These are phyloP conservation scores for Mirza zaza DNA, from an alignment of 2,113 vertebrate species.

Conservation along the genomic window DNA sequence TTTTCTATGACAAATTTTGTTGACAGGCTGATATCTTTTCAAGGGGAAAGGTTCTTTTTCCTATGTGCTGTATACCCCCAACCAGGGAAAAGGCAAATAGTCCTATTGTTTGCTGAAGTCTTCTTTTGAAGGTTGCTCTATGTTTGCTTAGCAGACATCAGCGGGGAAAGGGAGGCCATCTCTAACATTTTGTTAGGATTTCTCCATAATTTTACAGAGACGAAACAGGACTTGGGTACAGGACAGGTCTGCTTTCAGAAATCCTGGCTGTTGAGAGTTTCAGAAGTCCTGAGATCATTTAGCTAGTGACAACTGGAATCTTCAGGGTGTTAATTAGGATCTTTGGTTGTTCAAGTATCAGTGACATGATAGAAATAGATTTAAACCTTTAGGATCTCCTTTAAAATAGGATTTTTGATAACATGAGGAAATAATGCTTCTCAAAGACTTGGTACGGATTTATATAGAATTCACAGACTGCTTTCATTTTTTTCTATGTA, in stretches of 20 bases:
- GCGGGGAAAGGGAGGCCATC: neutral
- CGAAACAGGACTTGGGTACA: conserved; percentile 65
- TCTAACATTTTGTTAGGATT: conserved; percentile 58
- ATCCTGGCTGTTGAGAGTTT: neutral
- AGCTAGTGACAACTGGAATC: neutral
- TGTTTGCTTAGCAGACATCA: conserved; percentile 75
- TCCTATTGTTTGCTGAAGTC: conserved; percentile 80
- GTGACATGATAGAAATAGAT: neutral
- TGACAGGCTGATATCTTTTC: conserved; percentile 71
- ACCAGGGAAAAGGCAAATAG: conserved; percentile 78
- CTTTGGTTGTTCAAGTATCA: neutral
- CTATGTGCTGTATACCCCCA: neutral
- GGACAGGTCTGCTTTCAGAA: neutral
- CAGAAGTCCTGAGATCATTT: neutral
- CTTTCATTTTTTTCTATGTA: neutral
- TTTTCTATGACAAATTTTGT: neutral
- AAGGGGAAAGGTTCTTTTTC: conserved; percentile 71
- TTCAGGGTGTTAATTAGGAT: neutral
- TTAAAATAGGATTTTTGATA: conserved; percentile 23
- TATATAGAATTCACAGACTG: neutral
- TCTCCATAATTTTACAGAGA: conserved; percentile 27
- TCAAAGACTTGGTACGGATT: neutral
- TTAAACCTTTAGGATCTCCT: conserved; percentile 5
- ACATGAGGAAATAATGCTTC: neutral
- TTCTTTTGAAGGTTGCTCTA: conserved; percentile 78